Evolutionary conservation across 2,888 invertebrate genomes (phyloP), one percentile per base, ranked within the genome.

Genomic region (Dasypogon diadema): DNA sequence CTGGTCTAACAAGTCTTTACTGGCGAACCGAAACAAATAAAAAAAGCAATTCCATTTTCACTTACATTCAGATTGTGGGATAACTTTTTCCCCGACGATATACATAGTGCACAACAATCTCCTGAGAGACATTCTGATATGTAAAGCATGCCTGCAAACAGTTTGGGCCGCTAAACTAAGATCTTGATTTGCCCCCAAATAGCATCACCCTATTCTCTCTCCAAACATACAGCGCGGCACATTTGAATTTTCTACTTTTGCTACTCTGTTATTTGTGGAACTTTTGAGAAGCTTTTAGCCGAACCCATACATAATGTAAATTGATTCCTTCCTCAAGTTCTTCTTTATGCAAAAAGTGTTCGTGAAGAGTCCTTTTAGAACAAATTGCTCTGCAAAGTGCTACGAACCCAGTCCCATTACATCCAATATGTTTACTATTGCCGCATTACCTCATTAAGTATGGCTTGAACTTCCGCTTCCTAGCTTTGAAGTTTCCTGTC

Each of bases 341-440:
- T 58, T 58, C 58, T 58, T 58, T 58, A 58, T 58, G 58, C 58
- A 58, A 58, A 58, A 58, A 58, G 58, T 58, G 58, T 58, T 24
- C 58, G 24, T 58, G 26, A 58, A 26, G 58, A 26, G 30, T 30
- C 30, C 58, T 58, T n/a, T n/a, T 58, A 34, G 58, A 58, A 58
- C 58, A 26, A 58, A 58, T 58, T 58, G 58, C 58, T 58, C 58
- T 30, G 24, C n/a, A 26, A 58, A 58, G 58, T 58, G 58, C 58
- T 58, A 30, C 26, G 58, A 58, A 30, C 30, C 26, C 58, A 58
- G 30, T 30, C 30, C 58, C 14, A 8, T 14, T 16, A 4, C 12
- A 16, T 30, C 58, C 58, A 58, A 58, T 58, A 58, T 58, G 58
- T 58, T 58, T 58, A 58, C 58, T 30, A 58, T 26, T 58, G 26